A percentile compares a stretch with the other conserved stretches of the same genome.
phyloP scores from a whole-genome alignment of 2,888 invertebrate species.

The Sarcophaga rosellei region DNA sequence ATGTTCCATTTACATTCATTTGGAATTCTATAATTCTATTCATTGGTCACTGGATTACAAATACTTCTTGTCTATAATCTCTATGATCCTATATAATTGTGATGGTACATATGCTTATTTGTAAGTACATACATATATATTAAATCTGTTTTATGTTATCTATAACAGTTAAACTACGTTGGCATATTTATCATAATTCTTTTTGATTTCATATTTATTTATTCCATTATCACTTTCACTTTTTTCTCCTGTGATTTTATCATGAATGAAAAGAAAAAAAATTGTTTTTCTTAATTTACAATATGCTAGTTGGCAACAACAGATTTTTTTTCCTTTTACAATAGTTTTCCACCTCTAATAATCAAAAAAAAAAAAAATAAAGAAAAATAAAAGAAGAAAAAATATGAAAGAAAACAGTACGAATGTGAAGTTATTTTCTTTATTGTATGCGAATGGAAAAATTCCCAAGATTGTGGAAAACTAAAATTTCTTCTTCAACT shows the following conservation, averaged over 20 bases:
- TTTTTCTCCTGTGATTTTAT: constrained; percentile 18
- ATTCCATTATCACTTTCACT: constrained; percentile 61
- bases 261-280: constrained; percentile 9
- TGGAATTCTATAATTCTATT: too few relatives aligned
- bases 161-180: background rate
- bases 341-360: constrained; percentile 11
- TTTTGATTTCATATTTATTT: constrained; percentile 49
- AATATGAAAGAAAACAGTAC: background rate
- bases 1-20: too few relatives aligned
- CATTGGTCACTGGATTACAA: too few relatives aligned
- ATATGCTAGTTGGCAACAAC: constrained; percentile 37
- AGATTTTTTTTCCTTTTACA: constrained; percentile 31
- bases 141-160: background rate
- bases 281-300: constrained; percentile 9
- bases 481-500: background rate
- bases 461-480: constrained; percentile 62
- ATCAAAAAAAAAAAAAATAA: background rate
- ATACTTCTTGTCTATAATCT: too few relatives aligned
- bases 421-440: constrained; percentile 47
- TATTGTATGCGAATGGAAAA: constrained; percentile 45
- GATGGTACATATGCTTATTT: too few relatives aligned
- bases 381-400: background rate
- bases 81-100: too few relatives aligned
- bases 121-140: too few relatives aligned
- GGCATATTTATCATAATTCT: constrained; percentile 32